Percentiles rank a stretch among this genome's conserved stretches.
These are phyloP conservation scores for Natrix natrix DNA, from an alignment of 2,797 vertebrate genomes.

Conservation along the genomic window DNA sequence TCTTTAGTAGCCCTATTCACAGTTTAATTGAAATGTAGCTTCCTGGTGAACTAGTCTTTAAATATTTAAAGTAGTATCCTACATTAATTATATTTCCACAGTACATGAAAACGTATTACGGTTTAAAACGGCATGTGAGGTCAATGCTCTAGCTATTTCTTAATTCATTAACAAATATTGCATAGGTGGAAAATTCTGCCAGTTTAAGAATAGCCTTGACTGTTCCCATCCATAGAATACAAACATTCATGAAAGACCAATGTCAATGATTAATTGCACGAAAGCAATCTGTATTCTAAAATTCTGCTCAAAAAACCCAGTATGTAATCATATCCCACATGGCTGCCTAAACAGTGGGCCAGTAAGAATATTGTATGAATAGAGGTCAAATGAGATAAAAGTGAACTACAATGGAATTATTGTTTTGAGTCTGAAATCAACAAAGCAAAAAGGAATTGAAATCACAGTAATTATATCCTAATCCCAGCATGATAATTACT, in stretches of 20 bases:
- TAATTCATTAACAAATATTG: not conserved
- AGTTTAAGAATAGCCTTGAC: conserved; percentile 1
- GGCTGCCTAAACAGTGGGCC: not conserved
- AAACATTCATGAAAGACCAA: not conserved
- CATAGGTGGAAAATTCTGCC: not conserved
- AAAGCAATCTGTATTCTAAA: not conserved
- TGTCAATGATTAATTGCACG: conserved; percentile 18
- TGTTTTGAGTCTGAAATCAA: not conserved
- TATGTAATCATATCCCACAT: not conserved
- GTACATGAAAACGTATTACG: not conserved
- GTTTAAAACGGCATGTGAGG: not conserved
- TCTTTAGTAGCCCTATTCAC: not conserved
- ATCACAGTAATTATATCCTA: not conserved
- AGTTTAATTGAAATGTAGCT: not conserved
- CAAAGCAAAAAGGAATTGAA: not conserved
- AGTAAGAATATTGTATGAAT: not conserved
- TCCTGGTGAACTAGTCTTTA: not conserved
- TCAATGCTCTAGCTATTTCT: not conserved
- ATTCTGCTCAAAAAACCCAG: not conserved
- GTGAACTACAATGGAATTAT: not conserved
- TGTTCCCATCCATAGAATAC: not conserved
- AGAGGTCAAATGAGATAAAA: not conserved
- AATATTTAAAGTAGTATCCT: not conserved
- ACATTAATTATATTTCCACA: not conserved
- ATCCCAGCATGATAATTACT: not conserved